Evolutionary conservation across 92 coral and sea anemone species (phyloP), one percentile per base, ranked within the genome.

Genomic region (Epizoanthus fatuus): DNA sequence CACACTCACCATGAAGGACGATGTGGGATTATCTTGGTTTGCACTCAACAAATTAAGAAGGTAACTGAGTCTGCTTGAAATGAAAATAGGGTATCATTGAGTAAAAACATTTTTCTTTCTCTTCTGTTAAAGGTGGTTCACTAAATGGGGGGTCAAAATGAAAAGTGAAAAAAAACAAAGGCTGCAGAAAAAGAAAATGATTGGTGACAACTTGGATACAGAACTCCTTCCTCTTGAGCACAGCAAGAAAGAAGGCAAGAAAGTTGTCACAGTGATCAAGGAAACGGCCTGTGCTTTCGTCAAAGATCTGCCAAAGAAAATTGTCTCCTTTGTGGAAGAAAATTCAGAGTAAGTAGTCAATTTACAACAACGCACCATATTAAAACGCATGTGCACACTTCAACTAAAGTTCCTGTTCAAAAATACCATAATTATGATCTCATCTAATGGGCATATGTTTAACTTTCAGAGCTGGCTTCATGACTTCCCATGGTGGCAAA

Each of bases 151-250:
- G n/a, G 8, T 63, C 0, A 8, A 19, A 13, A 63, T 63, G 68
- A 14, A 63, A 63, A 63, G 68, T 63, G 68, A 63, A 63, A 63
- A 63, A 11, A 63, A 63, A 63, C 68, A 63, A 9, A 5, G 68
- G 12, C 11, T 11, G 38, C 68, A 63, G 68, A 63, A 63, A 63
- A 63, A 11, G 17, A 13, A 32, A 19, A 19, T 63, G 25, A 13
- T 63, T 32, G 68, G 68, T 32, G 67, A 60, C 2, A 60, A 60
- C 10, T 25, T 60, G 19, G 67, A 60, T 25, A n/a, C 67, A 6
- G 67, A 60, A 60, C 2, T 60, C 20, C 67, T 60, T 60, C 67
- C 67, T 25, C 67, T 60, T 60, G 67, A 60, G 67, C 32, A 60
- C 3, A n/a, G 20, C 19, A 25, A 60, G 67, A 60, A 60, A 60